Evolutionary conservation across 2,797 vertebrate genomes (phyloP).

Genomic region (Poecile montanus): DNA sequence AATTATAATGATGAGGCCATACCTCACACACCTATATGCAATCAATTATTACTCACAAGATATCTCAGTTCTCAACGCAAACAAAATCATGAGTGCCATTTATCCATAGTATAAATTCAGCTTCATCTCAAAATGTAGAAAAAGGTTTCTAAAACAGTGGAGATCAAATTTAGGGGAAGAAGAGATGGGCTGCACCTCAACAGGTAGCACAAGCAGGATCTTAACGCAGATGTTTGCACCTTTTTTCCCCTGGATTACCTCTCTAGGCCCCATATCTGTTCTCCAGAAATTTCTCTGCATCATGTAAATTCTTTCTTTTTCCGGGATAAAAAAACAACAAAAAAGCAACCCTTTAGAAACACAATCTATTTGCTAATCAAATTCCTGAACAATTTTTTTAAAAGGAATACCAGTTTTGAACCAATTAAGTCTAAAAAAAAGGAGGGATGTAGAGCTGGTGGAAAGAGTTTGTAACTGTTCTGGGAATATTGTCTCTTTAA

Average conservation of each 20-base stretch:
- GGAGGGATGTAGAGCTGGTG: neutral
- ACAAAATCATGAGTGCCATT: neutral
- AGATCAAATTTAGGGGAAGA: neutral
- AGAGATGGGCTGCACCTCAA: neutral
- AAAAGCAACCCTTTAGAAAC: neutral
- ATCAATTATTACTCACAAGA: neutral
- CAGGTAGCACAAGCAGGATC: neutral
- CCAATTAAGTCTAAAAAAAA: neutral
- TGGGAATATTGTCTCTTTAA: neutral
- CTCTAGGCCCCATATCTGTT: neutral
- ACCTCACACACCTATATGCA: neutral
- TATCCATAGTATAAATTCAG: neutral
- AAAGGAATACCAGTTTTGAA: neutral
- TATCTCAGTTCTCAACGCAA: neutral
- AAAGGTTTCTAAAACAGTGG: neutral
- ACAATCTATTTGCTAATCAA: neutral
- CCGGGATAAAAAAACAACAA: too few relatives aligned
- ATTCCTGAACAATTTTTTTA: neutral
- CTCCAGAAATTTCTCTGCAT: neutral
- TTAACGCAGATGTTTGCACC: neutral
- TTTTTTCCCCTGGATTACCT: neutral
- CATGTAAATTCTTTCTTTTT: neutral
- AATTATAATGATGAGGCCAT: neutral
- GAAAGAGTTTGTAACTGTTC: neutral
- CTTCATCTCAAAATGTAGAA: neutral